These are phyloP conservation scores for Theocolax elegans DNA, from an alignment of 1,140 invertebrate genomes.

Conservation along the genomic window DNA sequence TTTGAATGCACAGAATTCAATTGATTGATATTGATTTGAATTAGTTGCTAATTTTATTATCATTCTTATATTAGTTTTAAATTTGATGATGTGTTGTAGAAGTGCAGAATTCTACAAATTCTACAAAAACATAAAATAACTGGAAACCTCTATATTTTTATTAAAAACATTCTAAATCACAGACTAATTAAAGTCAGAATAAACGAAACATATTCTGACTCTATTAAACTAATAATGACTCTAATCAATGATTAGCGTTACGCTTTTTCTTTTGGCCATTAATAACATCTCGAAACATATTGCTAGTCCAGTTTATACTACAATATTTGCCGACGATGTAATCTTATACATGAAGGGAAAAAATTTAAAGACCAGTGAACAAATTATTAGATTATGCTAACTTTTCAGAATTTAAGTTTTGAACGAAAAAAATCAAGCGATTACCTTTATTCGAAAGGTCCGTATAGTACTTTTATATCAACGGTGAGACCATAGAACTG, in stretches of 20 bases:
- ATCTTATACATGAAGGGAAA: constrained; percentile 10
- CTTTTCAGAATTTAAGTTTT: constrained; percentile 35
- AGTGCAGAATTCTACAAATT: constrained; percentile 25
- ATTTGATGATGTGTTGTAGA: constrained; percentile 47
- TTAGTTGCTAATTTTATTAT: too few species aligned
- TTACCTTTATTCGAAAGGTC: neutral
- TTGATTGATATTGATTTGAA: too few species aligned
- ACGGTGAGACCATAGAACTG: neutral
- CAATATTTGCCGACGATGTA: too few species aligned
- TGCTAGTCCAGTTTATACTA: constrained; percentile 25
- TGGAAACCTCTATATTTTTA: neutral
- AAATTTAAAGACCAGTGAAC: constrained; percentile 11
- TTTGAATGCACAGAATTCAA: too few species aligned
- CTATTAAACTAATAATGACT: neutral
- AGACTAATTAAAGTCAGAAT: constrained; percentile 34
- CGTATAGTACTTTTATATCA: constrained; percentile 1
- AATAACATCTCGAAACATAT: constrained; percentile 12
- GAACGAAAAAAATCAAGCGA: neutral
- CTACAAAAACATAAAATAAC: too few species aligned
- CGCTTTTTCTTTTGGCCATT: too few species aligned
- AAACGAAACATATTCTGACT: constrained; percentile 10
- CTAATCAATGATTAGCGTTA: constrained; percentile 44
- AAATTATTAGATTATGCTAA: too few species aligned
- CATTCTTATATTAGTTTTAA: constrained; percentile 40
- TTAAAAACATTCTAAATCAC: constrained; percentile 26